These are phyloP conservation scores for Acleris literana DNA, from an alignment of 2,888 invertebrate genomes.

Conservation along the genomic window DNA sequence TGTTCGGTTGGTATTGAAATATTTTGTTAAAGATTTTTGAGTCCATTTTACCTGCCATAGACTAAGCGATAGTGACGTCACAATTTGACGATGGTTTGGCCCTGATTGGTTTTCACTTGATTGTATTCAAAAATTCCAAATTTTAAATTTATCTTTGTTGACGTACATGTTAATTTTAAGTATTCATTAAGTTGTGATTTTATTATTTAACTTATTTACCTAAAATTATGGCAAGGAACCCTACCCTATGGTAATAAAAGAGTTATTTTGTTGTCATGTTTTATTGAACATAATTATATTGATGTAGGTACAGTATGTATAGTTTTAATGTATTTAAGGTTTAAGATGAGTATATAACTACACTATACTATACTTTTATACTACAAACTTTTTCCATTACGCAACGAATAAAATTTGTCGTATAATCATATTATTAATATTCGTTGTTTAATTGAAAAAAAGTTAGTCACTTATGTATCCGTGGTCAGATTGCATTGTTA, in stretches of 20 bases:
- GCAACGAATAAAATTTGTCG: too few relatives aligned
- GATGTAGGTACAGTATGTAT: background rate
- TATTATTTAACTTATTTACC: slow-evolving; percentile 82
- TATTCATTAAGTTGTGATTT: slow-evolving; percentile 82
- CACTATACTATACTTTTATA: too few relatives aligned
- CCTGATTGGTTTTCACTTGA: slow-evolving; percentile 44
- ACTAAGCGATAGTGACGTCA: slow-evolving; percentile 73
- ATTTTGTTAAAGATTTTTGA: slow-evolving; percentile 74
- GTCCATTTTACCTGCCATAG: slow-evolving; percentile 80
- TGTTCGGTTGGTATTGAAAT: slow-evolving; percentile 63
- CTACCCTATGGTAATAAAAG: slow-evolving; percentile 74
- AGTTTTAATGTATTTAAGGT: too few relatives aligned
- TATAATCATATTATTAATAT: too few relatives aligned
- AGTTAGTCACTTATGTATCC: too few relatives aligned
- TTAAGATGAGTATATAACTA: too few relatives aligned
- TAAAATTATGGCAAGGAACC: slow-evolving; percentile 82
- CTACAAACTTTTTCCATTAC: too few relatives aligned
- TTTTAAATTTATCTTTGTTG: slow-evolving; percentile 59
- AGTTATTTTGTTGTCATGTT: slow-evolving; percentile 64
- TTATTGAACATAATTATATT: slow-evolving; percentile 39
- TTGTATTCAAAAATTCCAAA: slow-evolving; percentile 61
- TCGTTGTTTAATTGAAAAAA: too few relatives aligned
- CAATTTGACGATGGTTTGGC: slow-evolving; percentile 20
- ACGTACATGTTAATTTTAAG: slow-evolving; percentile 79
- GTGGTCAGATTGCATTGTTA: too few relatives aligned